Evolutionary conservation across 2,888 invertebrate genomes (phyloP), one percentile per base, ranked within the genome.

Genomic region (Gandaritis pyraliata): DNA sequence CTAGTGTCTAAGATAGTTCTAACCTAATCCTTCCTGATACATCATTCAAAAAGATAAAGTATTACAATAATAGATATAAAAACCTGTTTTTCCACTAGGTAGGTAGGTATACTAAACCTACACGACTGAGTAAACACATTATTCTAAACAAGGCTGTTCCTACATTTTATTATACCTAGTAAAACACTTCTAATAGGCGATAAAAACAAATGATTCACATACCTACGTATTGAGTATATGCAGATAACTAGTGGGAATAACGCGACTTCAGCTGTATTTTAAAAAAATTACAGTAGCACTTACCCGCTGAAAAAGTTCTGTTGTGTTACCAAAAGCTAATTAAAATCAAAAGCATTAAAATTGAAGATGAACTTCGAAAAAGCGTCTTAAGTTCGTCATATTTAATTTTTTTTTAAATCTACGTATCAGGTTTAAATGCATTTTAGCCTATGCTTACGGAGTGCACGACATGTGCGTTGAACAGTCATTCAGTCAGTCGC

Each of bases 131-230:
- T 61, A 63, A 65, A 66, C 68, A 69, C 58, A 64, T 70, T 48
- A 64, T 58, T 64, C 66, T 54, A 61, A 56, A 56, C 72, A 73
- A 77, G 73, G 69, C 66, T 68, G 66, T 74, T 72, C 72, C 70
- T 73, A 64, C 65, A 72, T 68, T 72, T 68, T 69, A 73, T 69
- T 57, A 64, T 64, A 68, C 61, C 64, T 56, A 62, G 43, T 58
- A 58, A 63, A 64, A 55, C 50, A 65, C 65, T 64, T 61, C 45
- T 52, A 53, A 51, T 64, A 68, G 60, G 58, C 66, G 53, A 69
- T 75, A 71, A 74, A 70, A 74, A 72, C 66, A 64, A 69, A 70
- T 72, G 69, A 72, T 64, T 73, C 66, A 76, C 71, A 70, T 70
- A 69, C 67, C 63, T 43, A 39, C 36, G 45, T 49, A 51, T 18